Conservation (phyloP, 2,113 vertebrate species). For the Bos javanicus region DNA sequence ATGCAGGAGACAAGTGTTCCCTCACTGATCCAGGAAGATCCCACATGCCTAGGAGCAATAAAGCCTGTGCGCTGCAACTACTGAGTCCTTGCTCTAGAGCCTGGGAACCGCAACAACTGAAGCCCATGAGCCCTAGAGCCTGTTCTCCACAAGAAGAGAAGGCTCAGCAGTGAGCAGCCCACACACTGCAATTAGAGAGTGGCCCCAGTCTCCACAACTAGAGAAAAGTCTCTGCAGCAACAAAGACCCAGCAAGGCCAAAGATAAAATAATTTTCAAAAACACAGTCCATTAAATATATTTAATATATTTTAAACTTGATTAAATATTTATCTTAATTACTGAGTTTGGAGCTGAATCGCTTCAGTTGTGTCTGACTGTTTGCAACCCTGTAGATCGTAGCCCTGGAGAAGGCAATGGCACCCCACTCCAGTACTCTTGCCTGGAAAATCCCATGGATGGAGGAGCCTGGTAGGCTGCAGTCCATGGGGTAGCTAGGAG, state of each 20-base stretch:
- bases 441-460: too few relatives aligned
- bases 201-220: background rate
- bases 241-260: background rate
- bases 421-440: too few relatives aligned
- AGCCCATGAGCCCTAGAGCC: background rate
- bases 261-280: background rate
- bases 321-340: constrained; percentile 19
- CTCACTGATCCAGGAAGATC: background rate
- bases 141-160: background rate
- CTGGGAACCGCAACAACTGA: background rate
- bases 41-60: background rate
- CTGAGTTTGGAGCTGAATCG: background rate
- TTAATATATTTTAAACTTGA: background rate
- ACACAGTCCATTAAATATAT: background rate
- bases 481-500: too few relatives aligned
- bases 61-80: background rate
- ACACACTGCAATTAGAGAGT: background rate
- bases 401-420: background rate
- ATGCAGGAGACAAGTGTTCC: background rate
- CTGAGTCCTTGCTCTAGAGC: background rate
- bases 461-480: too few relatives aligned
- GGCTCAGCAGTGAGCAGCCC: background rate
- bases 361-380: background rate
- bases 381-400: background rate
- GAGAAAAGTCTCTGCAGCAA: background rate